Evolutionary conservation across 2,113 vertebrate genomes (phyloP).

Genomic region (Turnix velox): DNA sequence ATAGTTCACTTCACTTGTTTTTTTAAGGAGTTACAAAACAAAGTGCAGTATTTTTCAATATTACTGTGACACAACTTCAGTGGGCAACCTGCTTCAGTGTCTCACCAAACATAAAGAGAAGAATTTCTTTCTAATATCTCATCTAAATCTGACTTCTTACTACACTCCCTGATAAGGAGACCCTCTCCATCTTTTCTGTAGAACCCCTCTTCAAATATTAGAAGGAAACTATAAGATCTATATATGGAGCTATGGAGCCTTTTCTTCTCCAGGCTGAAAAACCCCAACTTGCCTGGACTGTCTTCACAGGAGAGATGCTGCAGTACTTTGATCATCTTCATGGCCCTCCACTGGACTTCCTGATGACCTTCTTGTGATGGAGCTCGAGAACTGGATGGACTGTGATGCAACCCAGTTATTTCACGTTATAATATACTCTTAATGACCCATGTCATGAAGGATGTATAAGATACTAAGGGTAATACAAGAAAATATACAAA

Average conservation of each 20-base stretch:
- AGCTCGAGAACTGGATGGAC: not conserved
- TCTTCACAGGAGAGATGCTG: not conserved
- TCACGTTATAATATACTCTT: not conserved
- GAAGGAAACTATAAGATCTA: not conserved
- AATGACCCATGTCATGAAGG: not conserved
- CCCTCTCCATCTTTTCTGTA: not conserved
- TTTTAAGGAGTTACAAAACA: too few species aligned
- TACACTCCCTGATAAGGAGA: not conserved
- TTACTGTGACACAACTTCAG: not conserved
- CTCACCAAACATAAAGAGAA: not conserved
- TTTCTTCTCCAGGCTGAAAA: not conserved
- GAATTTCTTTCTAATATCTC: not conserved
- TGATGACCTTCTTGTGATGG: not conserved
- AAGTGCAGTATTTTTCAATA: not conserved
- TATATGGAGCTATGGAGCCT: not conserved
- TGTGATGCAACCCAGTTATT: not conserved
- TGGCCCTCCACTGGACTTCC: not conserved
- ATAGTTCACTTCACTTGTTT: not conserved
- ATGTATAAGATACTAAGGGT: not conserved
- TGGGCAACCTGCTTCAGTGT: not conserved
- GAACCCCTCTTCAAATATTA: not conserved
- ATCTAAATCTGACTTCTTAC: not conserved
- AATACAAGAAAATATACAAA: not conserved
- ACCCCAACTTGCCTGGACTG: not conserved
- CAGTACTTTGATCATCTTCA: not conserved